phyloP scores from a whole-genome alignment of 2,113 vertebrate genomes.

The Rhynchopsitta pachyrhyncha region DNA sequence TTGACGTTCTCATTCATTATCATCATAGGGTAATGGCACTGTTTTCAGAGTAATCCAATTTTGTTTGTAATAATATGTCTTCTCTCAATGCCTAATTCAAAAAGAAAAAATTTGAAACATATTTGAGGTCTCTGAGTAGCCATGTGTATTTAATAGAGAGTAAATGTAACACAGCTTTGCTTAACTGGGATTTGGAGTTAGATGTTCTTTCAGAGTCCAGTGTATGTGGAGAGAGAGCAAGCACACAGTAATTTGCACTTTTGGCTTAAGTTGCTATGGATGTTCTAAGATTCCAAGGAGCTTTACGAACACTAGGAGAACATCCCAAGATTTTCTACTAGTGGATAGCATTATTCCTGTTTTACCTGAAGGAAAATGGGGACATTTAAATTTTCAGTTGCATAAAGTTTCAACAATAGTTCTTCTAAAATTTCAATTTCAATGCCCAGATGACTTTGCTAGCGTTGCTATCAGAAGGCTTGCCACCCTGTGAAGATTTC shows the following conservation, averaged over 20 bases:
- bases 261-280: not conserved
- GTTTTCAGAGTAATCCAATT: not conserved
- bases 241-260: not conserved
- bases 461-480: not conserved
- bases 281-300: not conserved
- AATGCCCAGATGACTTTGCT: not conserved
- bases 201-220: not conserved
- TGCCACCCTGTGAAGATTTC: not conserved
- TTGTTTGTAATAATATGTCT: not conserved
- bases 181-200: not conserved
- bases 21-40: not conserved
- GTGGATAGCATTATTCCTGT: not conserved
- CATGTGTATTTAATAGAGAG: not conserved
- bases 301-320: not conserved
- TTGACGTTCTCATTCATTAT: not conserved
- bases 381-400: not conserved
- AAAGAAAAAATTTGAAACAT: not conserved
- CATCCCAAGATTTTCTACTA: not conserved
- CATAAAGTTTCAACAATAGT: not conserved
- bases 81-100: not conserved
- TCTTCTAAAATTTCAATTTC: not conserved
- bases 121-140: not conserved
- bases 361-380: not conserved
- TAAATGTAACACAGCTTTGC: not conserved
- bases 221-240: not conserved